A percentile compares a stretch with the other conserved stretches of the same genome.
Conservation (phyloP, 2,113 vertebrate species). For the Arvicanthis niloticus region DNA sequence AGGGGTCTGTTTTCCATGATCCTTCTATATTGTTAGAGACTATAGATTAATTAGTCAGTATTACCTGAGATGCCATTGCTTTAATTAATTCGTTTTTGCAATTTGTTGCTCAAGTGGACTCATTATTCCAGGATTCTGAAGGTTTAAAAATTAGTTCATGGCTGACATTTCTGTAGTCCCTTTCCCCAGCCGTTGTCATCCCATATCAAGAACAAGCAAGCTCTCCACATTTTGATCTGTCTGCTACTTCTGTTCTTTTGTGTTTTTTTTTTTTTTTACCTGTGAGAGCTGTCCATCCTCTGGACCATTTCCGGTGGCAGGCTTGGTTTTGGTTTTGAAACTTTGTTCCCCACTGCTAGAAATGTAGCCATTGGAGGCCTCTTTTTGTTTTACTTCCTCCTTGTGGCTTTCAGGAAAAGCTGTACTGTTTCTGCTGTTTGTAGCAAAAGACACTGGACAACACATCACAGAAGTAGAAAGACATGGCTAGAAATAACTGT, state of each 20-base stretch:
- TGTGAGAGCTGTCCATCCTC: not conserved
- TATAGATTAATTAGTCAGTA: not conserved
- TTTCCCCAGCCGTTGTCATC: not conserved
- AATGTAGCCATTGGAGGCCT: not conserved
- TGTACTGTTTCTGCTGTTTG: not conserved
- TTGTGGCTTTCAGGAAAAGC: conserved; percentile 41
- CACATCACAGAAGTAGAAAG: not conserved
- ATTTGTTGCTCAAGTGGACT: not conserved
- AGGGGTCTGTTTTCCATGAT: not conserved
- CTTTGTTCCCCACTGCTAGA: conserved; percentile 1
- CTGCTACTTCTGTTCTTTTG: not conserved
- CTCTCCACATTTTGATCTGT: not conserved
- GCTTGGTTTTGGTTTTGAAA: not conserved
- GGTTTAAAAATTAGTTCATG: conserved; percentile 4
- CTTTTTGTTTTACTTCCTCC: not conserved
- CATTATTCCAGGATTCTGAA: not conserved
- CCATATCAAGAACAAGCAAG: not conserved
- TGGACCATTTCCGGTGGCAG: not conserved
- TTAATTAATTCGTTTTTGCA: conserved; percentile 14
- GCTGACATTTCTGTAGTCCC: not conserved
- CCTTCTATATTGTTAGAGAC: conserved; percentile 13
- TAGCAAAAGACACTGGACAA: not conserved
- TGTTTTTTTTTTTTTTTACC: not conserved
- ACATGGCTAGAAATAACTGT: not conserved
- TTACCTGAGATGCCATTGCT: conserved; percentile 12